Conservation (phyloP, 2,888 invertebrate genomes). For the Melanostoma mellinum region DNA sequence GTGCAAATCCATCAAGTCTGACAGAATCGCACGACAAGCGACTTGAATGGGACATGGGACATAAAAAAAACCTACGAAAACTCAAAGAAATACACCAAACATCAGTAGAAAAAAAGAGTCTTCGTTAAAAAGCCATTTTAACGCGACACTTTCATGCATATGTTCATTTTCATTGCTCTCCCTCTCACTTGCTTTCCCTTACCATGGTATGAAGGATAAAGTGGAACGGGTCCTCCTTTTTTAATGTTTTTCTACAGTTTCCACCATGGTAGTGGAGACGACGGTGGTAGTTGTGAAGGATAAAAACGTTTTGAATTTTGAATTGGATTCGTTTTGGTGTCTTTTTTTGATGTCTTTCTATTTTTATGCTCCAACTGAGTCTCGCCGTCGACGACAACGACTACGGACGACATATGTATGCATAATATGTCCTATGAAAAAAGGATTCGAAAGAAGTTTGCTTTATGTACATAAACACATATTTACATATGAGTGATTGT, state of each 20-base stretch:
- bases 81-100: constrained; percentile 32
- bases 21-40: constrained; percentile 69
- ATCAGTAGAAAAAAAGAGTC: constrained; percentile 47
- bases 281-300: constrained; percentile 49
- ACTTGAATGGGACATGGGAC: constrained; percentile 59
- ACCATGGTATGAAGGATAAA: neutral
- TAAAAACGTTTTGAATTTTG: constrained; percentile 73
- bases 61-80: constrained; percentile 33
- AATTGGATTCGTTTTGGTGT: constrained; percentile 68
- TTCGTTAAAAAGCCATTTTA: constrained; percentile 73
- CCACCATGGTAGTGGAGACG: constrained; percentile 27
- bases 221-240: constrained; percentile 13
- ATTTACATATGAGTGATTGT: constrained; percentile 71
- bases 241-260: constrained; percentile 60
- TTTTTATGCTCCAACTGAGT: constrained; percentile 39
- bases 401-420: constrained; percentile 23
- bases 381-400: constrained; percentile 19
- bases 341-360: constrained; percentile 27
- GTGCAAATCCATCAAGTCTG: constrained; percentile 71
- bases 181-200: constrained; percentile 3
- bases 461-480: constrained; percentile 64
- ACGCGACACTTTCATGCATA: constrained; percentile 73
- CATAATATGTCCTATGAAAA: constrained; percentile 25
- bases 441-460: constrained; percentile 55
- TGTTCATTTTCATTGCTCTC: constrained; percentile 70